Evolutionary conservation across 30 jellyfish, hydroid and myxozoan genomes (phyloP).

Genomic region (Mastigias papua): DNA sequence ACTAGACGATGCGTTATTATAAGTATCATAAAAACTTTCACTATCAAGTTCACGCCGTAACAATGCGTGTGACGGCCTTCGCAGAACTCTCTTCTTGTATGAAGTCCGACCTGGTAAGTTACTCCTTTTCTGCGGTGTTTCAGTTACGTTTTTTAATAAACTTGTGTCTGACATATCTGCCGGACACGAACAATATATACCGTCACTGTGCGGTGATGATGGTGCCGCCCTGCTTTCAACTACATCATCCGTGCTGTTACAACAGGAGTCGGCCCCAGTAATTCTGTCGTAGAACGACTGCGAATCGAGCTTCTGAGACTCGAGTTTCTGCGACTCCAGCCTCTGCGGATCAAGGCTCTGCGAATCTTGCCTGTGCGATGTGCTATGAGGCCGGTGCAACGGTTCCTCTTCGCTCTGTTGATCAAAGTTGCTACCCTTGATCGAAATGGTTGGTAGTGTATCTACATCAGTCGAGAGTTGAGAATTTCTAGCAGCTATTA

Average conservation of each 20-base stretch:
- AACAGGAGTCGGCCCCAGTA: slow-evolving; percentile 23
- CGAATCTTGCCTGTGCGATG: slow-evolving; percentile 27
- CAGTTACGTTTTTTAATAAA: slow-evolving; percentile 28
- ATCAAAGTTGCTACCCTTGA: slow-evolving; percentile 12
- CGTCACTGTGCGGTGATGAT: slow-evolving; percentile 63
- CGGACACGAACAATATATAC: slow-evolving; percentile 73
- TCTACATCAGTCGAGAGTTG: not conserved
- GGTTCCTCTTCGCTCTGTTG: slow-evolving; percentile 27
- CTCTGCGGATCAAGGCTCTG: no score
- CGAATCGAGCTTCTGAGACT: slow-evolving; percentile 30
- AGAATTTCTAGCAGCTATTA: slow-evolving; percentile 52
- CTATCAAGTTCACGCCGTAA: slow-evolving; percentile 44
- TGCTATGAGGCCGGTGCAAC: not conserved
- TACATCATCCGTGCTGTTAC: slow-evolving; percentile 3
- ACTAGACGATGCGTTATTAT: slow-evolving; percentile 84
- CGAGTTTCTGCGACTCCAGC: no score
- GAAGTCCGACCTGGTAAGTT: slow-evolving; percentile 39
- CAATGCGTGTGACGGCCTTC: slow-evolving; percentile 68
- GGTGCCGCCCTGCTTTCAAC: slow-evolving; percentile 1
- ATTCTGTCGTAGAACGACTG: slow-evolving; percentile 37
- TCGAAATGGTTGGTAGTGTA: not conserved
- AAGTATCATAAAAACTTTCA: slow-evolving; percentile 33
- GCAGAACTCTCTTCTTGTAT: slow-evolving; percentile 65
- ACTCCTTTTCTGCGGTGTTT: slow-evolving; percentile 65
- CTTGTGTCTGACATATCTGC: slow-evolving; percentile 69